Base-by-base conservation (phyloP, 1,140 invertebrate species). In the Caerostris darwini region DNA sequence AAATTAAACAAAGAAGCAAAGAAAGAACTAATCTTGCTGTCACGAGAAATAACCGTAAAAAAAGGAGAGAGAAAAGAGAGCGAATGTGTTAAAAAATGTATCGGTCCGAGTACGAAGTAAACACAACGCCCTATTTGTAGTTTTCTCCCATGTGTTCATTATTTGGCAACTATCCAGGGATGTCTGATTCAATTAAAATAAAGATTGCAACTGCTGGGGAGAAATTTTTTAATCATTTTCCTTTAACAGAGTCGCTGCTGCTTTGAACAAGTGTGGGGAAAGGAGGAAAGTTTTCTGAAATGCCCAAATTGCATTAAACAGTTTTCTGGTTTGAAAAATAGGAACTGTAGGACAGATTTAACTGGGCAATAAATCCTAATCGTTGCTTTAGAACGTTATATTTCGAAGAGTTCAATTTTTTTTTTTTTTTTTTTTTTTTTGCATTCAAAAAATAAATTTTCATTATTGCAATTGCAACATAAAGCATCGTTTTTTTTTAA, bases 121-220 rank as follows among this genome's bases (percentile, higher is more conserved):
- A 85, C 82, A 85, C 8, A 85, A 85, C 54, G 57, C 54, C 17
- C 82, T 58, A 58, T 58, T 85, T 85, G 82, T 58, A 85, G 82
- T 54, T 85, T 85, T 85, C 34, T 77, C 56, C 71, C 69, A 91
- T 59, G 69, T 91, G 69, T 82, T 91, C 71, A 17, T 34, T 82
- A 53, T 58, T 91, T 91, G 90, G 90, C 90, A n/a, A n/a, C 3
- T 57, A 53, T 82, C 90, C 67, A 91, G 77, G 17, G 17, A 54
- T 56, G 90, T 59, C 67, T 71, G n/a, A 91, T 91, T 91, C 90
- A 91, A 91, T 91, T 91, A 91, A 91, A 91, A 91, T 91, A 82
- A 82, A 82, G 77, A 85, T 85, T 85, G 54, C 14, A 57, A 85
- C 53, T 85, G 83, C 34, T 85, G 61, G 14, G 77, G 86, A 67